phyloP scores from a whole-genome alignment of 1,140 invertebrate species.

The Macrosteles quadrilineatus region DNA sequence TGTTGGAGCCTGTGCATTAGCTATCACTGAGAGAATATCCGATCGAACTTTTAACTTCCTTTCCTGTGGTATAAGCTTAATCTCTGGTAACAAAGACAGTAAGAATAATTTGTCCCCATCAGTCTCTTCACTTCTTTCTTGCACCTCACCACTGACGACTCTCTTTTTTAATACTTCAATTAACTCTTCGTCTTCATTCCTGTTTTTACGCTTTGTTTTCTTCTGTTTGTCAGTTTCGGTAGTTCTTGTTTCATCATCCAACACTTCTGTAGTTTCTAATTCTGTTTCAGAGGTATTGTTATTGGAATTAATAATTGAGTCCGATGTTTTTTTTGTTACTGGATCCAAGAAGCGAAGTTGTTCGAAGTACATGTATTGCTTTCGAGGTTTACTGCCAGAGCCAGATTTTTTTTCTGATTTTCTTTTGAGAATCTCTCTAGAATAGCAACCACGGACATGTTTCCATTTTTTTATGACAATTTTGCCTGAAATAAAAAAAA shows the following conservation, averaged over 20 bases:
- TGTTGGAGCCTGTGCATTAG: background rate
- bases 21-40: background rate
- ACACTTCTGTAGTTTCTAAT: background rate
- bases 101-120: background rate
- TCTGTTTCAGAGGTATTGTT: background rate
- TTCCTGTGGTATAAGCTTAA: background rate
- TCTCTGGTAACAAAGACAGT: constrained; percentile 4
- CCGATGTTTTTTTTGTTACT: background rate
- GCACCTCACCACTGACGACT: background rate
- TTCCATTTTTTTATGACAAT: constrained; percentile 11
- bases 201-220: background rate
- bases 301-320: constrained; percentile 3
- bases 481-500: constrained; percentile 4
- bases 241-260: background rate
- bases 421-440: background rate
- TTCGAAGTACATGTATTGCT: constrained; percentile 14
- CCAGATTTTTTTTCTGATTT: background rate
- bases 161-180: constrained; percentile 3
- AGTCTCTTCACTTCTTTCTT: background rate
- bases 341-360: constrained; percentile 10
- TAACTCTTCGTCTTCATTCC: background rate
- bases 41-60: background rate
- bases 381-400: background rate
- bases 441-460: background rate
- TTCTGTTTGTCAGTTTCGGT: background rate